These are phyloP conservation scores for Heteropelma amictum DNA, from an alignment of 2,888 invertebrate species.

Conservation along the genomic window DNA sequence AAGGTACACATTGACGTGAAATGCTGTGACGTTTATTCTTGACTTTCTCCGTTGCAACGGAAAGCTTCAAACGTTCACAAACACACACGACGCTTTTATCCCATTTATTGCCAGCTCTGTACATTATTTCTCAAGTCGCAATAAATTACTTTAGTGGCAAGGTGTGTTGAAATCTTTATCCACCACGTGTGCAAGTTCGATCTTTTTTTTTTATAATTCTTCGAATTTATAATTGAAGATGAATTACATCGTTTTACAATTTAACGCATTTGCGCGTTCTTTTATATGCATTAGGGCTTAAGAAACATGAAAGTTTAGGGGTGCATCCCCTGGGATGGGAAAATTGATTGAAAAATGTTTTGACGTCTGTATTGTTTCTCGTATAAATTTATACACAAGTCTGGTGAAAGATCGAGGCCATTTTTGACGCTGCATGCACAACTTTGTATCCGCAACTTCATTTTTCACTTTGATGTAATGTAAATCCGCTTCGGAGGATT, in stretches of 20 bases:
- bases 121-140: neutral
- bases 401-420: no score
- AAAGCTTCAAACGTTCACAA: neutral
- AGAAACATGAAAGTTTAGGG: no score
- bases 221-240: neutral
- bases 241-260: neutral
- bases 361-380: no score
- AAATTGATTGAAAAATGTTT: no score
- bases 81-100: neutral
- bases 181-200: neutral
- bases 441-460: no score
- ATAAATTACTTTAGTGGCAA: neutral
- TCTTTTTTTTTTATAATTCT: neutral
- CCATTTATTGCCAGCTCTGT: neutral
- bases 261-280: neutral
- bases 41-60: neutral
- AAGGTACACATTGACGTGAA: neutral
- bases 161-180: neutral
- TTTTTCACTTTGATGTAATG: no score
- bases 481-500: no score
- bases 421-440: no score
- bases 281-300: neutral
- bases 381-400: no score
- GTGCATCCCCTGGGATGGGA: no score
- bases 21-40: constrained; percentile 34